These are phyloP conservation scores for Lamproptera curius DNA, from an alignment of 2,888 invertebrate genomes.

Conservation along the genomic window DNA sequence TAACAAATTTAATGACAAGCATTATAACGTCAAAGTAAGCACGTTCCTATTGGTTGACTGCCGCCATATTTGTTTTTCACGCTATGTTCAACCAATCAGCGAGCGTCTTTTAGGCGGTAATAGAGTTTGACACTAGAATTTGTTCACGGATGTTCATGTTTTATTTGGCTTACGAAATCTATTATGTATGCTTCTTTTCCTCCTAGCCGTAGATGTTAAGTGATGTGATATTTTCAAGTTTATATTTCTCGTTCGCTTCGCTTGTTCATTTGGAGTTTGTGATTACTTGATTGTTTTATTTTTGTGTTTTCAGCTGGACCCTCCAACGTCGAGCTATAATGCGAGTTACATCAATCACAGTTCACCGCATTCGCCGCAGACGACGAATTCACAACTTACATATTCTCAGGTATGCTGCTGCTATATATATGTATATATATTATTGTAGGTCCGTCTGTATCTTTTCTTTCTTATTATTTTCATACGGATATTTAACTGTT, in stretches of 20 bases:
- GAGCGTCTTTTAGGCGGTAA: no score
- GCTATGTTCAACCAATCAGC: no score
- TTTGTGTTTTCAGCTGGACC: constrained; percentile 52
- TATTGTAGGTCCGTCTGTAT: no score
- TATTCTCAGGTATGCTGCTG: constrained; percentile 59
- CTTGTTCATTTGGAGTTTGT: constrained; percentile 42
- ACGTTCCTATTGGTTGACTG: no score
- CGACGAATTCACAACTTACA: constrained; percentile 64
- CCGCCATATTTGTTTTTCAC: no score
- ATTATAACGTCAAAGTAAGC: no score
- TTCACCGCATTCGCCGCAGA: constrained; percentile 66
- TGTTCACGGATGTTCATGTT: no score
- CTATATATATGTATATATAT: no score
- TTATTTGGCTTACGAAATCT: constrained; percentile 15
- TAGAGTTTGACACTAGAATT: no score
- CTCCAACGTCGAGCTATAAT: constrained; percentile 62
- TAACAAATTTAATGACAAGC: no score
- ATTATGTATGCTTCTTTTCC: constrained; percentile 11
- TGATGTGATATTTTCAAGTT: constrained; percentile 1
- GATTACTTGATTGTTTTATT: background rate
- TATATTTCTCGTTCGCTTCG: constrained; percentile 33
- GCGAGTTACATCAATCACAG: constrained; percentile 67
- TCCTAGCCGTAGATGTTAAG: constrained; percentile 15
- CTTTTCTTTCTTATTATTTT: no score
- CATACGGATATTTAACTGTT: no score